phyloP scores from a whole-genome alignment of 1,140 invertebrate species.

The Periplaneta americana region DNA sequence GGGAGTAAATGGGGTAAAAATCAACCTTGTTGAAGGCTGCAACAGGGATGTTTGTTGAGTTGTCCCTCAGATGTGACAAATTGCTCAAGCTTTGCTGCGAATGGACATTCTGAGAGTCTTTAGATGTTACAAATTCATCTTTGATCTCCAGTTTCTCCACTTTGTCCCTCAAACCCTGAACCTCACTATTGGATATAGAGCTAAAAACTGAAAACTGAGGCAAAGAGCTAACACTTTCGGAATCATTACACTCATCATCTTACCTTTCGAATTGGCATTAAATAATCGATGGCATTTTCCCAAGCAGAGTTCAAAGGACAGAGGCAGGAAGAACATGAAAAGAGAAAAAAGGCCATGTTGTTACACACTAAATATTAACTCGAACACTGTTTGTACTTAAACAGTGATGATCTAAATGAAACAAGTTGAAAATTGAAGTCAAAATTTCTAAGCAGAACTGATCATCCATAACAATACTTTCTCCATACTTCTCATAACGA shows the following conservation, averaged over 20 bases:
- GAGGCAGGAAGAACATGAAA: slow-evolving; percentile 17
- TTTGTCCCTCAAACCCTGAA: not conserved
- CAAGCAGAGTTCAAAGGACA: not conserved
- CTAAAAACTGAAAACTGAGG: not conserved
- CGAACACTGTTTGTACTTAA: no score
- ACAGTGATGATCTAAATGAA: no score
- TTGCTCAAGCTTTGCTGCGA: not conserved
- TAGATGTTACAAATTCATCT: not conserved
- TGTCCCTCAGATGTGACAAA: not conserved
- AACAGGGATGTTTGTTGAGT: not conserved
- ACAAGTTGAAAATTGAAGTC: no score
- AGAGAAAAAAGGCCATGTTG: slow-evolving; percentile 8
- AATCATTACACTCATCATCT: slow-evolving; percentile 8
- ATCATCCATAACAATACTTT: no score
- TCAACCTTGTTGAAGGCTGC: no score
- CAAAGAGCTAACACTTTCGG: not conserved
- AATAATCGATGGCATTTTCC: not conserved
- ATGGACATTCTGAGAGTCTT: not conserved
- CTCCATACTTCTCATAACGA: no score
- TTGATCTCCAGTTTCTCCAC: not conserved
- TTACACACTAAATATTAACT: slow-evolving; percentile 1
- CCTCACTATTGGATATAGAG: not conserved
- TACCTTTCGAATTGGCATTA: slow-evolving; percentile 20
- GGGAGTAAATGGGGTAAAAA: not conserved
- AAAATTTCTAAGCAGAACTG: no score